A percentile compares a stretch with the other conserved stretches of the same genome.
phyloP scores from a whole-genome alignment of 2,888 invertebrate species.

The Laspeyria flexula region DNA sequence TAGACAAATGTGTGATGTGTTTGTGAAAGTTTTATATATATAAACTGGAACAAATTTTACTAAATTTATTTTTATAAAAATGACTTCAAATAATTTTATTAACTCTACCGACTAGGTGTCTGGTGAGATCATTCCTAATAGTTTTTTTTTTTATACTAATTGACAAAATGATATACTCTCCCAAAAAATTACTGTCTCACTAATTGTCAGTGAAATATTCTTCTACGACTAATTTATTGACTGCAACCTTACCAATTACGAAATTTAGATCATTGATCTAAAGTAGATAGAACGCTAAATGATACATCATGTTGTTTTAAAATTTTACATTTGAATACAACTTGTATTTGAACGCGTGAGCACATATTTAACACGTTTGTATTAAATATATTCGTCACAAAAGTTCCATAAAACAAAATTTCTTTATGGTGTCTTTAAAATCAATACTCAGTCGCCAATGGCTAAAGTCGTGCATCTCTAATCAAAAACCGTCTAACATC shows the following conservation, averaged over 20 bases:
- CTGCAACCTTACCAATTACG: too few relatives aligned
- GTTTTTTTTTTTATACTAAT: constrained; percentile 12
- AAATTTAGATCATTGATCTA: constrained; percentile 35
- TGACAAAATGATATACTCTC: constrained; percentile 18
- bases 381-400: constrained; percentile 57
- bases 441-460: constrained; percentile 42
- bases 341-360: constrained; percentile 53
- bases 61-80: too few relatives aligned
- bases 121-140: background rate
- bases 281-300: constrained; percentile 43
- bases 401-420: constrained; percentile 37
- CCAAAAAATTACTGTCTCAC: background rate
- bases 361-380: constrained; percentile 56
- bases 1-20: too few relatives aligned
- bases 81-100: constrained; percentile 23
- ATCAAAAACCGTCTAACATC: constrained; percentile 71
- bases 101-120: constrained; percentile 14
- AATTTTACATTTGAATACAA: constrained; percentile 24
- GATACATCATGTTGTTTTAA: constrained; percentile 56
- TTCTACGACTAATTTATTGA: constrained; percentile 22
- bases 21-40: too few relatives aligned
- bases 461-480: constrained; percentile 70
- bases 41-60: too few relatives aligned
- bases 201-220: constrained; percentile 24
- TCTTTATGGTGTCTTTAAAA: constrained; percentile 47